These are phyloP conservation scores for Cochlearius cochlearius DNA, from an alignment of 2,113 vertebrate species.

Conservation along the genomic window DNA sequence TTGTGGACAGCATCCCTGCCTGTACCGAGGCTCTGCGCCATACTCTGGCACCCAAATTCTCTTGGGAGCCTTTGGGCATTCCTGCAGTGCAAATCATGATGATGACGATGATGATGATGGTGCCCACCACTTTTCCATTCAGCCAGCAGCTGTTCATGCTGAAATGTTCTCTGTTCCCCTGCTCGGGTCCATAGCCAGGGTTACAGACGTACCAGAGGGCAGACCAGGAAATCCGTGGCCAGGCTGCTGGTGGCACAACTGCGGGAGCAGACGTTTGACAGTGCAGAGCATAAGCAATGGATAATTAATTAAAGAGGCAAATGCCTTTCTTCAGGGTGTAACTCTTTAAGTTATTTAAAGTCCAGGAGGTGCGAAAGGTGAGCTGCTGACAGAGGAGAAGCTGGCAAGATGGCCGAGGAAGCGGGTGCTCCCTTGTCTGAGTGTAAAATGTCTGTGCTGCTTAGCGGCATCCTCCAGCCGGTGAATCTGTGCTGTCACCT, in stretches of 20 bases:
- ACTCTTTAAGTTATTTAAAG: background rate
- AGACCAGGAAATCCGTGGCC: background rate
- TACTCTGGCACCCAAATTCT: background rate
- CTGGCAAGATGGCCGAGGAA: background rate
- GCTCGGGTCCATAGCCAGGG: rapidly evolving
- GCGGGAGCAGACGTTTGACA: background rate
- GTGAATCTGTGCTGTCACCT: background rate
- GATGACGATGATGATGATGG: background rate
- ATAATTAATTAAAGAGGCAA: background rate
- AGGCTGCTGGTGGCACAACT: background rate
- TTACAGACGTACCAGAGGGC: background rate
- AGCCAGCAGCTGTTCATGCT: background rate
- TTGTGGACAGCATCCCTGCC: background rate
- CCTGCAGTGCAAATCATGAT: background rate
- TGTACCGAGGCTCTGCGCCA: background rate
- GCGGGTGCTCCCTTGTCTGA: background rate
- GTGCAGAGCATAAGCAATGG: background rate
- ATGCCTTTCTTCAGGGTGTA: background rate
- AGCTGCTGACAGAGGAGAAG: background rate
- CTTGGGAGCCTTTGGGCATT: background rate
- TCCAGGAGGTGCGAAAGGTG: background rate
- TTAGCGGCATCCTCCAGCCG: background rate
- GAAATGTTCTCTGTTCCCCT: background rate
- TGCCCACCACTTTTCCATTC: background rate
- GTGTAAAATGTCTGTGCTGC: background rate